Conservation (phyloP, 2,797 vertebrate genomes). For the Nyctalus aviator region DNA sequence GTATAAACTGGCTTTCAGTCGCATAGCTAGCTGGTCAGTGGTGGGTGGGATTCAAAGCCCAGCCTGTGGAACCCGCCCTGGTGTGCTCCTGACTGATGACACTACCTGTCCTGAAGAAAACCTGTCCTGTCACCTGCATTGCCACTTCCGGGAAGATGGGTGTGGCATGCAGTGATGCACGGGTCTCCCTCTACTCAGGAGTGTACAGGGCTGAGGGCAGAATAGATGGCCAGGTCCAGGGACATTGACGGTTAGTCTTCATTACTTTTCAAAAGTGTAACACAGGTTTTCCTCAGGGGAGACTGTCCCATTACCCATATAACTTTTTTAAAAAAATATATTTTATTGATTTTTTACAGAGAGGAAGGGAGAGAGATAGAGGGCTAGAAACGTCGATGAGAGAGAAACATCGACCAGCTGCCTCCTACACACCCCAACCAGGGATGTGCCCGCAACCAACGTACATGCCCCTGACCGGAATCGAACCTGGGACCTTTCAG, state of each 20-base stretch:
- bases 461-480: no score
- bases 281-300: background rate
- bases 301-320: background rate
- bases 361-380: no score
- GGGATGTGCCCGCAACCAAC: no score
- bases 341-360: no score
- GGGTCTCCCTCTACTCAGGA: background rate
- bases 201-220: rapidly evolving
- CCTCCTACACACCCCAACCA: no score
- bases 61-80: background rate
- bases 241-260: background rate
- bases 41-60: background rate
- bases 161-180: no score
- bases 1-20: background rate
- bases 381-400: no score
- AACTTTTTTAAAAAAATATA: background rate
- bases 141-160: background rate
- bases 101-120: background rate
- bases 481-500: no score
- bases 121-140: no score
- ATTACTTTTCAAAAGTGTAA: background rate
- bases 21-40: background rate
- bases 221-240: background rate
- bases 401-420: no score
- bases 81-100: background rate